Evolutionary conservation across 2,888 invertebrate genomes (phyloP).

Genomic region (Melieria picta): DNA sequence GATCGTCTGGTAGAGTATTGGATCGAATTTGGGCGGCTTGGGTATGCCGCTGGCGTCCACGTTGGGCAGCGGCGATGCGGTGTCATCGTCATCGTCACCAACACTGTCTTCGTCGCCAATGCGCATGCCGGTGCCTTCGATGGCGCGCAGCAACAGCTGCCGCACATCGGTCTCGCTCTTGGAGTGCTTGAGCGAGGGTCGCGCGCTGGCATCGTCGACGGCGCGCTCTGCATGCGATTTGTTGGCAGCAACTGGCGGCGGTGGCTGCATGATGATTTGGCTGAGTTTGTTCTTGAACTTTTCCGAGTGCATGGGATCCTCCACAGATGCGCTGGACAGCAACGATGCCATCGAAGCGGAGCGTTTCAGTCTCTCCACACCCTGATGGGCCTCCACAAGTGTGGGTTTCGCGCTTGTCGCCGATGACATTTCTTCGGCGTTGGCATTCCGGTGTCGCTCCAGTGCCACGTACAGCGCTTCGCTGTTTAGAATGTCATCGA

Average conservation of each 20-base stretch:
- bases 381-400: not conserved
- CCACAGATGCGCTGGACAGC: conserved; percentile 37
- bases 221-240: conserved; percentile 14
- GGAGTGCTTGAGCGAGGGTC: conserved; percentile 51
- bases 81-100: conserved; percentile 9
- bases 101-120: conserved; percentile 16
- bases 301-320: conserved; percentile 57
- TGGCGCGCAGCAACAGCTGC: conserved; percentile 48
- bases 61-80: not conserved
- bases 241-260: conserved; percentile 6
- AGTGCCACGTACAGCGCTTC: conserved; percentile 47
- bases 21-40: conserved; percentile 62
- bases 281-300: conserved; percentile 56
- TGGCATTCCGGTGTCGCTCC: conserved; percentile 27
- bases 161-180: conserved; percentile 61
- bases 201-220: not conserved
- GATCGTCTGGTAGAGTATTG: conserved; percentile 59
- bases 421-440: not conserved
- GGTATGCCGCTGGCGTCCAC: conserved; percentile 48
- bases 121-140: conserved; percentile 40
- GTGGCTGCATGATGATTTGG: conserved; percentile 49
- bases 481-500: conserved; percentile 54
- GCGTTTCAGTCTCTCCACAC: conserved; percentile 21
- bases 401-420: not conserved
- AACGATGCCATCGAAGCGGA: conserved; percentile 43